A percentile compares a stretch with the other conserved stretches of the same genome.
Conservation (phyloP, 2,797 vertebrate genomes). For the Chrosomus eos region DNA sequence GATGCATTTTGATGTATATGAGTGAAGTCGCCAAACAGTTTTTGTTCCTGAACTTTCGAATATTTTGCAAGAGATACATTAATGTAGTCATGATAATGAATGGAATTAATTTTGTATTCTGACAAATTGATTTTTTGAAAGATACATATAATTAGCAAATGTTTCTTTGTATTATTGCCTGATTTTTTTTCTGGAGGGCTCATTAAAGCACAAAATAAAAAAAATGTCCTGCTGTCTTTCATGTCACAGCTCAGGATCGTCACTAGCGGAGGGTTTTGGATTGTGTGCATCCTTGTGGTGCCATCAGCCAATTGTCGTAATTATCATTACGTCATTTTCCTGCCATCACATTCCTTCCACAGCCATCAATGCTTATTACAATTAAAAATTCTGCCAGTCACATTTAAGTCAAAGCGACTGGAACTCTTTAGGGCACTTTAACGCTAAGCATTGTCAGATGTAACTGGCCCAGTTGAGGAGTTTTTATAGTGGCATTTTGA, state of each 20-base stretch:
- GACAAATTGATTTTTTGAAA: neutral
- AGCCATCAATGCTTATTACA: slow-evolving; percentile 38
- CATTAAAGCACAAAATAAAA: neutral
- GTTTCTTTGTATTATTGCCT: neutral
- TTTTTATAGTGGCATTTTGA: slow-evolving; percentile 18
- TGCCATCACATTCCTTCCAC: slow-evolving; percentile 10
- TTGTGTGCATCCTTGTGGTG: neutral
- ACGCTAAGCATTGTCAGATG: slow-evolving; percentile 52
- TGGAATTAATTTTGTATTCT: neutral
- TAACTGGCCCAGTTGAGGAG: slow-evolving; percentile 9
- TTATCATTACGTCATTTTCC: neutral
- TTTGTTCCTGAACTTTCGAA: neutral
- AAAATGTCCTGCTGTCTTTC: neutral
- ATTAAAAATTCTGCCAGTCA: slow-evolving; percentile 43
- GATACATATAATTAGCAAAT: neutral
- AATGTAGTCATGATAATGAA: neutral
- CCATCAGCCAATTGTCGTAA: neutral
- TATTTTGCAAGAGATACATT: neutral
- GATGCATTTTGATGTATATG: slow-evolving; percentile 18
- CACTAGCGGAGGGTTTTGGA: neutral
- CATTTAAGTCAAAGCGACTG: neutral
- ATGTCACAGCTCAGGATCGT: neutral
- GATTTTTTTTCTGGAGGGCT: neutral
- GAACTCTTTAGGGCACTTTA: slow-evolving; percentile 37
- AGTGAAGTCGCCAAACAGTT: neutral